Base-by-base conservation (phyloP, 1,140 invertebrate species). In the Anadara kagoshimensis region DNA sequence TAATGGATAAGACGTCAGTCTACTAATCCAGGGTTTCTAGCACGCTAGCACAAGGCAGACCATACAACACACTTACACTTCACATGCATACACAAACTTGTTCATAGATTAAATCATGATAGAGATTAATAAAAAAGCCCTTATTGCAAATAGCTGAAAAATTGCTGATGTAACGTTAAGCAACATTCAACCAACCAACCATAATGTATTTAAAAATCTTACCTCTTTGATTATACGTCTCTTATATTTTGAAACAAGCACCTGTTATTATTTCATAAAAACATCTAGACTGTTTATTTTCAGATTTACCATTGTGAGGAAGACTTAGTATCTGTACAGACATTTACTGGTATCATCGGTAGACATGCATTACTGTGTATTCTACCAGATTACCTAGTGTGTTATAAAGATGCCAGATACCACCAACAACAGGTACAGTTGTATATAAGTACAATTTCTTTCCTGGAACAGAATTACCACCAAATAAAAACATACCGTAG, bases 281-380 rank as follows among this genome's bases (percentile, higher is more conserved):
- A 36, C 29, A 36, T 36, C 29, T 36, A 3, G 29, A 36, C 29
- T 36, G 29, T 36, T 36, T 36, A 36, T 36, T 22, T 78, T 44
- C 65, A 85, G 84, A 77, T 85, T 0, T 86, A 82, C 45, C 79
- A 82, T 53, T 86, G 83, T 70, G 65, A 78, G 16, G 73, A 79
- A 49, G 69, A 54, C 1, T 24, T 36, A n/a, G 53, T 49, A 12
- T 82, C 77, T n/a, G 63, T 36, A 45, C 83, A 84, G 74, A 59
- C 24, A 12, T 41, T 78, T 16, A 65, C n/a, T 11, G 78, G 76
- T 59, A 26, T 16, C 5, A 56, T 86, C 22, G 70, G 70, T 20
- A 61, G 76, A 18, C 53, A 56, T 12, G 67, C 69, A 26, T 73
- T 84, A n/a, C 73, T 86, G 41, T 80, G 78, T 76, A 75, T 86